Percentiles rank a stretch among this genome's conserved stretches.
Evolutionary conservation across 2,888 invertebrate species (phyloP).

Genomic region (Caenorhabditis angaria): DNA sequence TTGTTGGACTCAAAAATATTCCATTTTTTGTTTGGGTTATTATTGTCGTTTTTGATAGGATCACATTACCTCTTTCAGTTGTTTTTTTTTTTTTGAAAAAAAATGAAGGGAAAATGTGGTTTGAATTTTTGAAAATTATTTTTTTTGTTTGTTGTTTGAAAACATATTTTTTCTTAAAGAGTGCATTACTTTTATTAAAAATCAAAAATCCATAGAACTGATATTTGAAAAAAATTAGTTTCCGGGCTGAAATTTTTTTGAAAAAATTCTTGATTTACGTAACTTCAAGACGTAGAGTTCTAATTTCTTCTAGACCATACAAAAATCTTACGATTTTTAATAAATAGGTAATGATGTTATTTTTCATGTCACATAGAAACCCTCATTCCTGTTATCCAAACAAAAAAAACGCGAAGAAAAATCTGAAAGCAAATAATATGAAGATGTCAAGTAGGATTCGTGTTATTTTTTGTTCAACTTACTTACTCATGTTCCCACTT

Average conservation of each 20-base stretch:
- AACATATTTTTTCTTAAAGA: neutral
- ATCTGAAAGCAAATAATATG: too few species aligned
- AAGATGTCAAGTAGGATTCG: conserved; percentile 1
- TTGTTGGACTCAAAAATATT: neutral
- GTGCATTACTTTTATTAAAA: neutral
- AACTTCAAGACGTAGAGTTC: too few species aligned
- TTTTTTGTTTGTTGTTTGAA: neutral
- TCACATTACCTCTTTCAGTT: neutral
- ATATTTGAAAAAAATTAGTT: too few species aligned
- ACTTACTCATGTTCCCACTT: too few species aligned
- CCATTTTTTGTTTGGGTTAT: neutral
- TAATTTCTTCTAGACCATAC: too few species aligned
- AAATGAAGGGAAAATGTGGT: neutral
- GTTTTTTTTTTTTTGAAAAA: neutral
- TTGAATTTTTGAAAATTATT: neutral
- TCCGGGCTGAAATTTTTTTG: neutral
- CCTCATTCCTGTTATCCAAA: neutral
- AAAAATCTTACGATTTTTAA: neutral
- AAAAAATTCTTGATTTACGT: neutral
- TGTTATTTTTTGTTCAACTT: neutral
- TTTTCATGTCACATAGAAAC: neutral
- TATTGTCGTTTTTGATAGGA: neutral
- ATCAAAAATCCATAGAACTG: neutral
- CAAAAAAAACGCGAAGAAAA: neutral
- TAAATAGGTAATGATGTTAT: conserved; percentile 1